phyloP scores from a whole-genome alignment of 1,140 invertebrate species.

The Danaus melanippus region DNA sequence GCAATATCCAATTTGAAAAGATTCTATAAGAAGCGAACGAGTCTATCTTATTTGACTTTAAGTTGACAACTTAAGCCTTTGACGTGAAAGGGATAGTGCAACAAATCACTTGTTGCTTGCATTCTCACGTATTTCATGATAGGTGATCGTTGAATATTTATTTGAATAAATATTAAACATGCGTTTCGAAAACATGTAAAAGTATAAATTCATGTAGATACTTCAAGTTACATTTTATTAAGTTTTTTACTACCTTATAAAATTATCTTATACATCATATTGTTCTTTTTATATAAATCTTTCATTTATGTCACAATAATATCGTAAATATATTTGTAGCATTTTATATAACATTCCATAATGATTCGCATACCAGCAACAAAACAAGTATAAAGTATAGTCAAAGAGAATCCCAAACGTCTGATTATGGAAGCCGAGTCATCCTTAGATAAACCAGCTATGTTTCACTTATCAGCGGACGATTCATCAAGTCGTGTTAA shows the following conservation, averaged over 20 bases:
- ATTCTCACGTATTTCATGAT: slow-evolving; percentile 12
- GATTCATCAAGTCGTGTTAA: slow-evolving; percentile 38
- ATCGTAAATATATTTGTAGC: too few relatives aligned
- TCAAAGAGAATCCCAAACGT: slow-evolving; percentile 16
- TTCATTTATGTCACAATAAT: too few relatives aligned
- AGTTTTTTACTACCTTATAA: too few relatives aligned
- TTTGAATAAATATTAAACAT: slow-evolving; percentile 1
- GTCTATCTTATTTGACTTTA: slow-evolving; percentile 32
- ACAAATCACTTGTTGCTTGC: slow-evolving; percentile 26
- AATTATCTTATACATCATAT: too few relatives aligned
- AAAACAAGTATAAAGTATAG: slow-evolving; percentile 7
- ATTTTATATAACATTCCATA: too few relatives aligned
- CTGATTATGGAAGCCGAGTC: slow-evolving; percentile 20
- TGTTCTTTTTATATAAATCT: too few relatives aligned
- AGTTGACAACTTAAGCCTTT: slow-evolving; percentile 27
- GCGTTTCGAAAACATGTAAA: not conserved
- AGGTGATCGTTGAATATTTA: slow-evolving; percentile 1
- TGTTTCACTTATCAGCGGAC: slow-evolving; percentile 21
- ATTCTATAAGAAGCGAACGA: slow-evolving; percentile 24
- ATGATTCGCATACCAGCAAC: slow-evolving; percentile 13
- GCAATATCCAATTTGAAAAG: slow-evolving; percentile 40
- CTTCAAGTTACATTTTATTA: too few relatives aligned
- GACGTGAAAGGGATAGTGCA: slow-evolving; percentile 19
- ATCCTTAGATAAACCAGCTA: slow-evolving; percentile 32
- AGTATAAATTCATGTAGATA: too few relatives aligned